Conservation (phyloP, 2,888 invertebrate genomes). For the Chouioia cunea region DNA sequence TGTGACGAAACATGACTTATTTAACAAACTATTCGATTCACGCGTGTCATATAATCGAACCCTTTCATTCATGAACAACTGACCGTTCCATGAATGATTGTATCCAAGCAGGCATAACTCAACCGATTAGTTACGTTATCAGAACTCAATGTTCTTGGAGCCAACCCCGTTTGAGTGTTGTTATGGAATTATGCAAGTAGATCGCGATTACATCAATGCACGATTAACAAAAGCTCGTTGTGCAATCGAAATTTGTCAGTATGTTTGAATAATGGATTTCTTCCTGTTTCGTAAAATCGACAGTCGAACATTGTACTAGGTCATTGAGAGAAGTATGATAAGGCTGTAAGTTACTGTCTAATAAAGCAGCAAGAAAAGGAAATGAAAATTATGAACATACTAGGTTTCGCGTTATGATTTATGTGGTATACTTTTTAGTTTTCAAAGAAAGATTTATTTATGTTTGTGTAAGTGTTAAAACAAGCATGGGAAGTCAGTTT, state of each 20-base stretch:
- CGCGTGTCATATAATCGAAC: no score
- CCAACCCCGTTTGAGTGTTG: conserved; percentile 9
- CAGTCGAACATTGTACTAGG: not conserved
- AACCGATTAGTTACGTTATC: conserved; percentile 20
- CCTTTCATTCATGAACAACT: no score
- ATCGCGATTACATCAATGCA: conserved; percentile 28
- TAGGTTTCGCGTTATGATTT: no score
- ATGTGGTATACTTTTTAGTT: no score
- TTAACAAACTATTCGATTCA: not conserved
- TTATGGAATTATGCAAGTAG: conserved; percentile 47
- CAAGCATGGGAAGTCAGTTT: no score
- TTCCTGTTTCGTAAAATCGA: conserved; percentile 34
- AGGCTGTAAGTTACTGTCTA: no score
- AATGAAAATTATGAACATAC: no score
- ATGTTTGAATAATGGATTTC: conserved; percentile 21
- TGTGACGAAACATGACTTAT: not conserved
- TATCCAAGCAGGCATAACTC: not conserved
- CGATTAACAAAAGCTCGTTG: conserved; percentile 39
- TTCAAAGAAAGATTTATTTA: no score
- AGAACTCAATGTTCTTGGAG: not conserved
- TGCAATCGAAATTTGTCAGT: not conserved
- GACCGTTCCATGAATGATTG: no score
- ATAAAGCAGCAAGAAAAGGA: no score
- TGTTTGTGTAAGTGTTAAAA: no score
- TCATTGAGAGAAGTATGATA: no score